Conservation (phyloP, 2,797 vertebrate species). For the Hemibagrus guttatus region DNA sequence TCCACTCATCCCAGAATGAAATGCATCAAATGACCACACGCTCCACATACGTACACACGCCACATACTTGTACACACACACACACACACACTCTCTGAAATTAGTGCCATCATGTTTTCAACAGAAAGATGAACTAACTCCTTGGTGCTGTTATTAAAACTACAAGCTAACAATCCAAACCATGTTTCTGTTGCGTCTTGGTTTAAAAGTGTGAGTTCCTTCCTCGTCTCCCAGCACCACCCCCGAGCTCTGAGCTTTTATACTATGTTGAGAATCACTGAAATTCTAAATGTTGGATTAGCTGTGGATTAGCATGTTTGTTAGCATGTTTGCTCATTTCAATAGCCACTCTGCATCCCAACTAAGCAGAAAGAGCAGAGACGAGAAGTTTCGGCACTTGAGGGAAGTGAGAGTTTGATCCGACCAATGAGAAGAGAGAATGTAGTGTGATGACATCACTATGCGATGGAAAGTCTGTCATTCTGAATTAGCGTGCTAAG, state of each 20-base stretch:
- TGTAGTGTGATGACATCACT: not conserved
- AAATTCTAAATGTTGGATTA: not conserved
- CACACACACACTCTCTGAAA: constrained; percentile 34
- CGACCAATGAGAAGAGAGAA: not conserved
- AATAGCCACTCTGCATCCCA: not conserved
- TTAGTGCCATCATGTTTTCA: constrained; percentile 17
- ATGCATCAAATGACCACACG: constrained; percentile 55
- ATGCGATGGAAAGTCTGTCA: not conserved
- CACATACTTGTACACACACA: not conserved
- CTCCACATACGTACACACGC: constrained; percentile 26
- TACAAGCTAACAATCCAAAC: not conserved
- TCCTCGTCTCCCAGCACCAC: not conserved
- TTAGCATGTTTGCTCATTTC: constrained; percentile 1
- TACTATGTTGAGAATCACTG: constrained; percentile 7
- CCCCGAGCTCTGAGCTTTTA: not conserved
- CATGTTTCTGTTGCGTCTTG: not conserved
- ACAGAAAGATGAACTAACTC: not conserved
- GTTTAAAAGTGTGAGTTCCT: not conserved
- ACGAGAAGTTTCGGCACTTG: not conserved
- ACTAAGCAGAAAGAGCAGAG: not conserved
- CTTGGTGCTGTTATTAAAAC: not conserved
- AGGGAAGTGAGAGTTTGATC: not conserved
- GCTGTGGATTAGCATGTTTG: constrained; percentile 18
- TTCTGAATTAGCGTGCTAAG: not conserved
- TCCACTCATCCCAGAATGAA: constrained; percentile 67